Conservation (phyloP, 2,113 vertebrate genomes). For the Tragelaphus scriptus region DNA sequence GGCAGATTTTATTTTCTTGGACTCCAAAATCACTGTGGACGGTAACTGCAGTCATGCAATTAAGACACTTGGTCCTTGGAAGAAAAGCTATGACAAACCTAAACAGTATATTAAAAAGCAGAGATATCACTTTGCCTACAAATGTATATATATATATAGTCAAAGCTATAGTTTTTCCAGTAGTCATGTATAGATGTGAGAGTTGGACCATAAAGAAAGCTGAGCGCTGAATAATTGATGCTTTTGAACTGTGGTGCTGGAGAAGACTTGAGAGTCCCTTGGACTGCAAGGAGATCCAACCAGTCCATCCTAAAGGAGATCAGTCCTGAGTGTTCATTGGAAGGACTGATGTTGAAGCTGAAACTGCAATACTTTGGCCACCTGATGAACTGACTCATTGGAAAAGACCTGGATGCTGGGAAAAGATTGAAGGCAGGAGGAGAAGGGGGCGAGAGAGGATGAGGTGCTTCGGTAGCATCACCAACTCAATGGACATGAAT, state of each 20-base stretch:
- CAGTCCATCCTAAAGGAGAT: background rate
- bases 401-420: background rate
- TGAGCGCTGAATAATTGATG: background rate
- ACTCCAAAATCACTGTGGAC: accelerated
- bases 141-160: background rate
- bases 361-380: background rate
- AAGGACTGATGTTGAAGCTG: background rate
- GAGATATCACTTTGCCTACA: background rate
- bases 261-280: background rate
- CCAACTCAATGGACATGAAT: background rate
- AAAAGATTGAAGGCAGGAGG: background rate
- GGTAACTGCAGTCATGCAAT: background rate
- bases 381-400: background rate
- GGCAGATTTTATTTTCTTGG: background rate
- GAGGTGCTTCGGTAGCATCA: background rate
- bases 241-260: background rate
- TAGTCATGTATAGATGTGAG: background rate
- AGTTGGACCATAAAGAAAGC: background rate
- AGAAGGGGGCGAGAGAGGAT: background rate
- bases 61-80: background rate
- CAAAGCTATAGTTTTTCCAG: background rate
- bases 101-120: background rate
- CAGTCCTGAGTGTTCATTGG: background rate
- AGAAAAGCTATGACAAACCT: background rate
- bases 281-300: no score